Conservation (phyloP, 2,888 invertebrate genomes). For the Ganaspis brasiliensis region DNA sequence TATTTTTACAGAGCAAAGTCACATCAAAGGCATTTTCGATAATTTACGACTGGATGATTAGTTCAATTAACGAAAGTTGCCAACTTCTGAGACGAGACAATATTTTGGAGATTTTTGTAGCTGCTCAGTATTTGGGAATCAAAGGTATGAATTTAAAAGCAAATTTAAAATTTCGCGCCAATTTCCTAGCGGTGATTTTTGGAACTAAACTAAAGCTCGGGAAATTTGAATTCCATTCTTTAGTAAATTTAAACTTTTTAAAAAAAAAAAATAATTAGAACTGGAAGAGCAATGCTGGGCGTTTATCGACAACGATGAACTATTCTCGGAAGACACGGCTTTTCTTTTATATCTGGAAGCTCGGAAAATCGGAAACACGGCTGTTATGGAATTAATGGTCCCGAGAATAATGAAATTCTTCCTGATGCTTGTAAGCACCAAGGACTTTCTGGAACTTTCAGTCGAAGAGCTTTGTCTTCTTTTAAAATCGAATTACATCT, state of each 20-base stretch:
- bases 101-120: conserved; percentile 87
- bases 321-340: conserved; percentile 89
- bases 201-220: too few species aligned
- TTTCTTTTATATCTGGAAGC: conserved; percentile 86
- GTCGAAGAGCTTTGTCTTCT: conserved; percentile 86
- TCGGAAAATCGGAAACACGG: conserved; percentile 82
- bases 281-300: conserved; percentile 90
- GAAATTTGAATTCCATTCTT: conserved; percentile 21
- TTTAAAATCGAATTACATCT: conserved; percentile 87
- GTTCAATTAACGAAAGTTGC: conserved; percentile 84
- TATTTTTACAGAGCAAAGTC: conserved; percentile 75
- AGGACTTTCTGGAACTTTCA: conserved; percentile 86
- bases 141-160: conserved; percentile 81
- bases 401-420: conserved; percentile 89
- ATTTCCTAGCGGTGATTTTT: neutral
- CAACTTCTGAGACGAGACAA: conserved; percentile 86
- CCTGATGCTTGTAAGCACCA: conserved; percentile 88
- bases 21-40: conserved; percentile 85
- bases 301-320: conserved; percentile 86
- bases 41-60: conserved; percentile 92
- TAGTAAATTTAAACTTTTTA: too few species aligned
- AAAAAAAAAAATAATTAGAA: conserved; percentile 80
- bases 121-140: conserved; percentile 87
- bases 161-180: neutral
- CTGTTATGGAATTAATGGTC: conserved; percentile 87